Evolutionary conservation across 2,113 vertebrate species (phyloP), one percentile per base, ranked within the genome.

Genomic region (Microcebus tavaratra): DNA sequence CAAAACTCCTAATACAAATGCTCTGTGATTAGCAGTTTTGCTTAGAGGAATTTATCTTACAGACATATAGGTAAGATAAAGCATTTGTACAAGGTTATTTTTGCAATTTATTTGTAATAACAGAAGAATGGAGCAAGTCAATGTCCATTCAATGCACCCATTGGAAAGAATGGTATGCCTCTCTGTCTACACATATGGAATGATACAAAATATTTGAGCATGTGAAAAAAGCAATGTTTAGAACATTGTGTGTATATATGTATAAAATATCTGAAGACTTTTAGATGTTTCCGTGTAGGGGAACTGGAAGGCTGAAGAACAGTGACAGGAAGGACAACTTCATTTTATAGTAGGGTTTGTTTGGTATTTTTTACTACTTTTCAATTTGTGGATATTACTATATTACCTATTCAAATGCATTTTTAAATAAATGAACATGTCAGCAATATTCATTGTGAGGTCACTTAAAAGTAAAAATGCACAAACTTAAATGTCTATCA

Each of bases 281-380:
- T 45, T 94, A 27, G 42, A 21, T 89, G n/a, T 63, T 82, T 94
- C 76, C 53, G 15, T 42, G 7, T 82, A 36, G 17, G 12, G 73
- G 12, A 70, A 48, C 63, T 72, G 6, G 75, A 81, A 91, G 59
- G 23, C 76, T 67, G 48, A 45, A 88, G 29, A 81, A 29, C 10
- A 82, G 57, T 67, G 23, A 81, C 8, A 65, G 14, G 53, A 76
- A 15, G 67, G 39, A 91, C 18, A 73, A 73, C 23, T 88, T 92
- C 34, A 88, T 88, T 92, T 90, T 76, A 59, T 88, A 31, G 68
- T 92, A n/a, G 42, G 36, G 21, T 86, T 88, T 88, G 75, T 72
- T 86, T 67, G 39, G 55, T 25, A 27, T 18, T 48, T 76, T 75
- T 72, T 39, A 25, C 17, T 61, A 21, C 45, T 65, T 81, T 86